Percentiles rank a stretch among this genome's conserved stretches.
Evolutionary conservation across 2,888 invertebrate genomes (phyloP).

Genomic region (Gastrophysa polygoni): DNA sequence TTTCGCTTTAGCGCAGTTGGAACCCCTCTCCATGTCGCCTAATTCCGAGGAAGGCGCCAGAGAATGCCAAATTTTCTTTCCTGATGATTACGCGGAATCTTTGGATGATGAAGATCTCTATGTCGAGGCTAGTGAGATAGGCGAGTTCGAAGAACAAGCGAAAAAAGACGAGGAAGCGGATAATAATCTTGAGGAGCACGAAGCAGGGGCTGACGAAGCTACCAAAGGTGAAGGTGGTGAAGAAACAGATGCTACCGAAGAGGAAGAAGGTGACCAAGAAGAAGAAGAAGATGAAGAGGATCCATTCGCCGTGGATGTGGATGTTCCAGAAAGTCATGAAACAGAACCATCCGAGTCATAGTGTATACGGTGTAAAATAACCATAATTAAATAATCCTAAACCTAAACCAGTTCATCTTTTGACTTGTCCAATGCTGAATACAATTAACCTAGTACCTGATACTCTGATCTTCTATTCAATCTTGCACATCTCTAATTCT

Average conservation of each 20-base stretch:
- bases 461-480: too few relatives aligned
- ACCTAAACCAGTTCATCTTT: too few relatives aligned
- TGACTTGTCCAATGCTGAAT: too few relatives aligned
- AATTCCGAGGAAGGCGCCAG: constrained; percentile 68
- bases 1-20: constrained; percentile 66
- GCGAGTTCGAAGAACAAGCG: constrained; percentile 39
- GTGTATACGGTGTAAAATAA: background rate
- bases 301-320: constrained; percentile 1
- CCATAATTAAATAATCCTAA: background rate
- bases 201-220: constrained; percentile 32
- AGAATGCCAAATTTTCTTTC: constrained; percentile 73
- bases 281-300: constrained; percentile 9
- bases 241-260: constrained; percentile 22
- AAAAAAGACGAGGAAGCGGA: constrained; percentile 14
- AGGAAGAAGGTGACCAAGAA: constrained; percentile 9
- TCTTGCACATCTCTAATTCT: too few relatives aligned
- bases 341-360: background rate
- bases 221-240: constrained; percentile 21
- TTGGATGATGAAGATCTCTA: constrained; percentile 52
- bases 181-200: constrained; percentile 44
- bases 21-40: constrained; percentile 72
- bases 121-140: constrained; percentile 1
- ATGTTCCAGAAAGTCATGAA: background rate
- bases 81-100: constrained; percentile 66
- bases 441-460: too few relatives aligned